Percentiles rank a stretch among this genome's conserved stretches.
These are phyloP conservation scores for Lepus europaeus DNA, from an alignment of 2,113 vertebrate genomes.

Conservation along the genomic window DNA sequence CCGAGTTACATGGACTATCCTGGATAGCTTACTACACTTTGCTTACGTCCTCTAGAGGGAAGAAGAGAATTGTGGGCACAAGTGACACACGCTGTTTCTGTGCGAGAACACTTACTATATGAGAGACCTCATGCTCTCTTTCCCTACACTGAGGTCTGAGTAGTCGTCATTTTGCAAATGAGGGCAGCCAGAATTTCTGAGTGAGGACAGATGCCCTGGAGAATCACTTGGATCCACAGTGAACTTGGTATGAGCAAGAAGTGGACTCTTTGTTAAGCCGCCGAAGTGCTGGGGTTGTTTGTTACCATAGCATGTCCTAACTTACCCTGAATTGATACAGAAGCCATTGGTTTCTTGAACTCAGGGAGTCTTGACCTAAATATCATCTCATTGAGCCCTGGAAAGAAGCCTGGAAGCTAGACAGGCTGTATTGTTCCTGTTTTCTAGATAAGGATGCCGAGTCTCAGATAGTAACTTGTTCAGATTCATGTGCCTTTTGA, in stretches of 20 bases:
- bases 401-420: background rate
- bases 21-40: slow-evolving; percentile 10
- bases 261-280: background rate
- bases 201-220: background rate
- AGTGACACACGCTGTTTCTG: background rate
- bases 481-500: background rate
- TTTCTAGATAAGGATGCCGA: slow-evolving; percentile 16
- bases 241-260: background rate
- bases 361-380: background rate
- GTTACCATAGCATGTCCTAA: background rate
- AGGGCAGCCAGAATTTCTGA: background rate
- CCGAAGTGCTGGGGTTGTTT: background rate
- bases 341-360: background rate
- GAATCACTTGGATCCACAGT: background rate
- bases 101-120: background rate
- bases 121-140: background rate
- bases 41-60: background rate
- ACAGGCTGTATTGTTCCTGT: background rate
- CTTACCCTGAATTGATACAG: background rate
- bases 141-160: background rate
- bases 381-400: slow-evolving; percentile 9
- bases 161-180: background rate
- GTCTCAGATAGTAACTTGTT: background rate
- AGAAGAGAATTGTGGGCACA: slow-evolving; percentile 45
- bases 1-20: background rate